Conservation (phyloP, 2,888 invertebrate genomes). For the Itoplectis maculator region DNA sequence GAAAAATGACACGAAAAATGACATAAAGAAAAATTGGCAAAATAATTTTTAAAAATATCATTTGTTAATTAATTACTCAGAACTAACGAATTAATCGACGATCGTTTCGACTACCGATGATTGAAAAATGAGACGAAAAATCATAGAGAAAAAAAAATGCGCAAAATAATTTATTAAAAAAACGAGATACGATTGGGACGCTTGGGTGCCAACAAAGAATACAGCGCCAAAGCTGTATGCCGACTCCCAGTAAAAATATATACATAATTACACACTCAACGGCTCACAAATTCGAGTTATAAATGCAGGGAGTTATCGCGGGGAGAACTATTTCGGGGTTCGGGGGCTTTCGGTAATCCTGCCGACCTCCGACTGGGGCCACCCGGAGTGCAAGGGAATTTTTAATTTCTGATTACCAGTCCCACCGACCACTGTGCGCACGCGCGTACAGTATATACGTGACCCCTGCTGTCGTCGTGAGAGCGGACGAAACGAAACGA, state of each 20-base stretch:
- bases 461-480: constrained; percentile 44
- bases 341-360: constrained; percentile 11
- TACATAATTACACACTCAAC: neutral
- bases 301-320: constrained; percentile 30
- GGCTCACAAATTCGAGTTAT: constrained; percentile 27
- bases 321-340: constrained; percentile 43
- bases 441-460: neutral
- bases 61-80: no score
- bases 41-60: no score
- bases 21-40: no score
- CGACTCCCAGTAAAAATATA: neutral
- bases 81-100: no score
- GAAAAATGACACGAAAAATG: no score
- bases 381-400: constrained; percentile 43
- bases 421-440: constrained; percentile 6
- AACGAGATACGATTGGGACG: no score
- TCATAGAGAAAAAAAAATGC: no score
- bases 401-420: constrained; percentile 50
- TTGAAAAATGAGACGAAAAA: no score
- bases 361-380: constrained; percentile 52
- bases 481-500: constrained; percentile 25
- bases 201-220: no score
- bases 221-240: no score
- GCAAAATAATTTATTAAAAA: no score
- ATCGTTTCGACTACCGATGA: no score